Base-by-base conservation (phyloP, 2,888 invertebrate genomes). In the Trilocha varians region DNA sequence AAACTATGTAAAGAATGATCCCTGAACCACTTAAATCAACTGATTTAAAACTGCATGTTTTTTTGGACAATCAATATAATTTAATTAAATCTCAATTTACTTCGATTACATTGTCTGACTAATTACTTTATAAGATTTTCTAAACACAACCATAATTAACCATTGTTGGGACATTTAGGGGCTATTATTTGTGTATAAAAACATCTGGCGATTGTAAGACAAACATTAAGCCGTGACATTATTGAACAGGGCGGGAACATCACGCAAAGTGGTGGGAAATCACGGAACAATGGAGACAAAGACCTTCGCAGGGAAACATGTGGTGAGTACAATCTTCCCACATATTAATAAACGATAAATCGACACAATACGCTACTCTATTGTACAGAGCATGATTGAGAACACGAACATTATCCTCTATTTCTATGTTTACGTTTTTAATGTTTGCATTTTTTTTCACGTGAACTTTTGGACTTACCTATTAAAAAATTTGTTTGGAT, bases 221-320 rank as follows among this genome's bases (percentile, higher is more conserved):
- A 25, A 25, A 11, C 11, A 25, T 25, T 25, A 25, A 25, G 25
- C 25, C 25, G 25, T 25, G 4, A 25, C 50, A 32, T 45, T 35
- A 53, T 38, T 65, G 69, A 66, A 43, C 76, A 83, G 83, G 46
- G 53, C 14, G 70, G 65, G 53, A 70, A 66, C 57, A 69, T 65
- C 52, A 57, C 54, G 16, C 54, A 55, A 34, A 48, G 47, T 39
- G 68, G 59, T 56, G 70, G 51, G 57, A 75, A 70, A 52, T 47
- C 56, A 35, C 46, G 47, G 53, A 65, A 72, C 50, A 68, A 65
- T 55, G 72, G 60, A 45, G 76, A 78, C 47, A 72, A 62, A 55
- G 76, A 78, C 44, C 62, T 79, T 49, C 70, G 76, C 4, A 62
- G 84, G 38, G 78, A 79, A 50, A 65, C 57, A 44, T 70, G 75